These are phyloP conservation scores for Eristalinus aeneus DNA, from an alignment of 2,888 invertebrate species.

Conservation along the genomic window DNA sequence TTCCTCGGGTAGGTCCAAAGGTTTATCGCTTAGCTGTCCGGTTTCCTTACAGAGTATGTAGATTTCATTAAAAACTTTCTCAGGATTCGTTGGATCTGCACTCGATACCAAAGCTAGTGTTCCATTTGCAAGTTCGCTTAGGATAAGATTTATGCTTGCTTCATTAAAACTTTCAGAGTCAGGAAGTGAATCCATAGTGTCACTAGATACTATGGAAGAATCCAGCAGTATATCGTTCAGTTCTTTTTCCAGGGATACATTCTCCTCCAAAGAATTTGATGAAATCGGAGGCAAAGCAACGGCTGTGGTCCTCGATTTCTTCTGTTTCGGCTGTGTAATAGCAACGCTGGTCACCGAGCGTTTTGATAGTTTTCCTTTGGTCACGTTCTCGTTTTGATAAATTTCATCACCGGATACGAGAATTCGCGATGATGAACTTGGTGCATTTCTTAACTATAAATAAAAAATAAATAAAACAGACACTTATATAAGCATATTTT, in stretches of 20 bases:
- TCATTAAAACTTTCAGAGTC: conserved; percentile 72
- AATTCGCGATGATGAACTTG: conserved; percentile 74
- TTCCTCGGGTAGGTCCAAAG: conserved; percentile 78
- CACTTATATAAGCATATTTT: not conserved
- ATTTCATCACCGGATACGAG: conserved; percentile 74
- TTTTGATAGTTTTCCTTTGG: conserved; percentile 73
- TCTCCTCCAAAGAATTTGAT: conserved; percentile 4
- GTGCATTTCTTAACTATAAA: conserved; percentile 52
- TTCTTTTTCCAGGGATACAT: conserved; percentile 25
- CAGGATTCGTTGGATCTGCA: conserved; percentile 75
- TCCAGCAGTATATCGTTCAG: conserved; percentile 21
- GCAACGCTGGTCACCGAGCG: conserved; percentile 67
- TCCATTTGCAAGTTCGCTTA: conserved; percentile 77
- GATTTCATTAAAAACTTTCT: conserved; percentile 78
- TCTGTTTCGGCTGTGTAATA: conserved; percentile 34
- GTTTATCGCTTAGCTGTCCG: conserved; percentile 77
- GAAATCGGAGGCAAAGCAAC: not conserved
- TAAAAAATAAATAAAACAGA: not conserved
- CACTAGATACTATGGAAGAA: conserved; percentile 9
- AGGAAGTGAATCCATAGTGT: conserved; percentile 31
- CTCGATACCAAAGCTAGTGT: conserved; percentile 79
- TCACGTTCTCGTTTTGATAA: conserved; percentile 77
- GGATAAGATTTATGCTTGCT: conserved; percentile 76
- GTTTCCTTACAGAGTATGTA: conserved; percentile 78
- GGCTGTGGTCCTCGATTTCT: conserved; percentile 42